phyloP scores from a whole-genome alignment of 1,140 invertebrate genomes.

The Chlorops oryzae region DNA sequence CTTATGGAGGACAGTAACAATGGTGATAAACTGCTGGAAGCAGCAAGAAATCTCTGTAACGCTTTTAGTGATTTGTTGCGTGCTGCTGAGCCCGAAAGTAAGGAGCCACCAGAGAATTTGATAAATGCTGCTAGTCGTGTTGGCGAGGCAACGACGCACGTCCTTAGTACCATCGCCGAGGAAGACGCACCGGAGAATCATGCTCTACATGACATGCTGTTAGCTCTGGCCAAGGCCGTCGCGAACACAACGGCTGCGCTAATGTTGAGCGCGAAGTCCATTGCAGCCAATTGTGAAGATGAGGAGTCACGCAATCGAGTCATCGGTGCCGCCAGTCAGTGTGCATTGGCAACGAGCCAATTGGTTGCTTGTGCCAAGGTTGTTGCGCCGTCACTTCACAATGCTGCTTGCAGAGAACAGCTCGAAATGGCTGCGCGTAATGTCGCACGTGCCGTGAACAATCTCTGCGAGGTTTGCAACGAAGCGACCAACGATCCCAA shows the following conservation, averaged over 20 bases:
- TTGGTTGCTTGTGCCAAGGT: conserved; percentile 95
- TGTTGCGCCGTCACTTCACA: conserved; percentile 78
- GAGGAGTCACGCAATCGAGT: conserved; percentile 77
- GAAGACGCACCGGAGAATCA: conserved; percentile 75
- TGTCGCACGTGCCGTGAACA: conserved; percentile 87
- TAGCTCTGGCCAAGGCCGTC: conserved; percentile 89
- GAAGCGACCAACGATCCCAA: conserved; percentile 59
- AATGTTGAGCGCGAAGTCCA: conserved; percentile 90
- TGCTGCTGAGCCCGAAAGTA: conserved; percentile 88
- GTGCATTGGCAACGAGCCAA: conserved; percentile 94
- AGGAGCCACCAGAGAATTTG: conserved; percentile 87
- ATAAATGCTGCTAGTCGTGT: conserved; percentile 90
- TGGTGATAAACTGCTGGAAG: conserved; percentile 83
- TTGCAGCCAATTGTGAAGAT: conserved; percentile 78
- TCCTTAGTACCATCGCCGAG: conserved; percentile 92
- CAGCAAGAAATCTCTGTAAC: conserved; percentile 82
- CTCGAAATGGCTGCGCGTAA: conserved; percentile 86
- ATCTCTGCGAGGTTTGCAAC: conserved; percentile 81
- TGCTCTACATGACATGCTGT: conserved; percentile 75
- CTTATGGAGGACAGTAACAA: conserved; percentile 78
- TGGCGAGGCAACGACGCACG: conserved; percentile 90
- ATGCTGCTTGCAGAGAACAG: conserved; percentile 89
- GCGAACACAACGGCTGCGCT: conserved; percentile 94
- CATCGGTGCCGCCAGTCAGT: conserved; percentile 91
- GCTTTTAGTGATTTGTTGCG: conserved; percentile 93